Base-by-base conservation (phyloP, 2,113 vertebrate genomes). In the Dasypus novemcinctus region DNA sequence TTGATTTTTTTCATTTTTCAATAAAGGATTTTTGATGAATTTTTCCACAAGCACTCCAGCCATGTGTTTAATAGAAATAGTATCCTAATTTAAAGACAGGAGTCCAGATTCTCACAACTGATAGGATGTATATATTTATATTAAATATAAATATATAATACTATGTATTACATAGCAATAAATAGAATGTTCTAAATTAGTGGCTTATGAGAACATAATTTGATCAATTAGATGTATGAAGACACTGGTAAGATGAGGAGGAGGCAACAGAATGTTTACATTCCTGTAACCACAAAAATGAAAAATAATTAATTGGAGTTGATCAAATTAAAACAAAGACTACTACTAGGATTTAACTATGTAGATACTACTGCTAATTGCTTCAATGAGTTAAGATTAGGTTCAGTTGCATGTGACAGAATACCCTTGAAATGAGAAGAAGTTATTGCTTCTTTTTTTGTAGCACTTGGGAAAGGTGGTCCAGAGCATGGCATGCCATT, bases 151-250 rank as follows among this genome's bases (percentile, higher is more conserved):
- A 54, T 52, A 52, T 52, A 12, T 52, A 8, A 68, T 76, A 82
- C 95, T 91, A 81, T 76, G 38, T 87, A 69, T 61, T 90, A 72
- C 81, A 41, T 61, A 41, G 78, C 79, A 94, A 89, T 66, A 31
- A 94, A 94, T 87, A 79, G 87, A 91, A 89, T 91, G 81, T 83
- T 82, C 79, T 76, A 43, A 78, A 93, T 93, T 59, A 95, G 41
- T 82, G 69, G 72, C 74, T 94, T 94, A 87, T 93, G 79, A 96
- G 74, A 94, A 89, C 82, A 79, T 75, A 63, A 89, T 75, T 93
- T 89, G 27, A 63, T 49, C 83, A 87, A 71, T 95, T 83, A 95
- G 61, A 93, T 68, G n/a, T 91, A 64, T 49, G 18, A 95, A 93
- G 72, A 78, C 68, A 78, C 41, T 76, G 64, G 54, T 71, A 94